Percentiles rank a stretch among this genome's conserved stretches.
Conservation (phyloP, 1,140 invertebrate genomes). For the Musca vetustissima region DNA sequence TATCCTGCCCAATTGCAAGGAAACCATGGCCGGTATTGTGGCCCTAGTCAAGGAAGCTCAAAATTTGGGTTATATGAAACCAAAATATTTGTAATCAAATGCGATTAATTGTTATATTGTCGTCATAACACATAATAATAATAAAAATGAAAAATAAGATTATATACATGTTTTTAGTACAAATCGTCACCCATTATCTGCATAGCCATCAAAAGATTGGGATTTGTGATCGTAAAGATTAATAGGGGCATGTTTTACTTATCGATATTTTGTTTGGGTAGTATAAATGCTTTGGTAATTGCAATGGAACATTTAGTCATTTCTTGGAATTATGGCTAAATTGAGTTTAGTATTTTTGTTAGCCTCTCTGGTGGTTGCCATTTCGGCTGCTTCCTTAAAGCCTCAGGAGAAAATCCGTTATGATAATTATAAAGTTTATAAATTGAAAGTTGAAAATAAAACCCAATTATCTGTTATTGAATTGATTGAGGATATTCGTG, state of each 20-base stretch:
- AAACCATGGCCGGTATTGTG: conserved; percentile 76
- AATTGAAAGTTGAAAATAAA: conserved; percentile 35
- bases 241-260: neutral
- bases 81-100: conserved; percentile 30
- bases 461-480: conserved; percentile 35
- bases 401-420: conserved; percentile 35
- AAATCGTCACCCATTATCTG: neutral
- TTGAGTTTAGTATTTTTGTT: conserved; percentile 27
- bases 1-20: conserved; percentile 78
- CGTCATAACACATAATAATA: neutral
- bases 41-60: conserved; percentile 64
- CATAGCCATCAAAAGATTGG: too few species aligned
- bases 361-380: conserved; percentile 31
- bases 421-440: conserved; percentile 40
- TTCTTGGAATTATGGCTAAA: neutral
- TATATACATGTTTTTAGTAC: neutral
- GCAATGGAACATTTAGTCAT: neutral
- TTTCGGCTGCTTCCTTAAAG: conserved; percentile 31
- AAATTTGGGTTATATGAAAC: conserved; percentile 37
- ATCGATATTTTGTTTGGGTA: conserved; percentile 1
- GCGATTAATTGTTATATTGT: neutral
- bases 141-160: neutral
- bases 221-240: neutral
- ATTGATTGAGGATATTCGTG: conserved; percentile 29
- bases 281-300: neutral